Base-by-base conservation (phyloP, 37 sponge, comb jelly and placozoan species). In the Beroe forskalii region DNA sequence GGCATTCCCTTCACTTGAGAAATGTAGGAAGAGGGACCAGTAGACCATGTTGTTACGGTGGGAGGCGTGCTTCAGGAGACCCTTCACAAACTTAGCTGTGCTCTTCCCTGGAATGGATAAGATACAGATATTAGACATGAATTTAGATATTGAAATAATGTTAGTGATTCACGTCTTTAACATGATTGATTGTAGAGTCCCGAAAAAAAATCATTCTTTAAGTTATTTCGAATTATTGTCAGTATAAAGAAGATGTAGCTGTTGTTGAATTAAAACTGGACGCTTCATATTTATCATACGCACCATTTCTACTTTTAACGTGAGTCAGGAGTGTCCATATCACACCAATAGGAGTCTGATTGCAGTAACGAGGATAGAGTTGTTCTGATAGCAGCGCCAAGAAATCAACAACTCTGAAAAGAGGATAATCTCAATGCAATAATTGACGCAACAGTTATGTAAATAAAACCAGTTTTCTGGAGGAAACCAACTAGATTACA, bases 41-140 rank as follows among this genome's bases (percentile, higher is more conserved):
- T 72, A 72, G 36, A 39, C 30, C 9, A 72, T 72, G 75, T 72
- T 72, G 40, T 72, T 72, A 20, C 75, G 75, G 75, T 72, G 75
- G 14, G 38, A 23, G 14, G 75, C 39, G 38, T 72, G 39, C 39
- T 72, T 72, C 12, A 72, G 40, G 8, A 72, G 39, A 37, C 40
- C 37, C 39, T 72, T 72, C 6, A 72, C 40, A 37, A 72, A 72
- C 75, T 32, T 14, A 8, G 40, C 33, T 12, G 40, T 37, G 4
- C 39, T 37, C 22, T 72, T 72, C 1, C 12, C 75, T 72, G 75
- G 23, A 55, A 20, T 9, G 60, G 60, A 55, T 55, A 55, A 55
- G 9, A 55, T 55, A 55, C 60, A 55, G 60, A 17, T 55, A 55
- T n/a, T n/a, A n/a, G n/a, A n/a, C n/a, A n/a, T n/a, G n/a, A n/a